Evolutionary conservation across 2,888 invertebrate genomes (phyloP).

Genomic region (Dermolepida albohirtum): DNA sequence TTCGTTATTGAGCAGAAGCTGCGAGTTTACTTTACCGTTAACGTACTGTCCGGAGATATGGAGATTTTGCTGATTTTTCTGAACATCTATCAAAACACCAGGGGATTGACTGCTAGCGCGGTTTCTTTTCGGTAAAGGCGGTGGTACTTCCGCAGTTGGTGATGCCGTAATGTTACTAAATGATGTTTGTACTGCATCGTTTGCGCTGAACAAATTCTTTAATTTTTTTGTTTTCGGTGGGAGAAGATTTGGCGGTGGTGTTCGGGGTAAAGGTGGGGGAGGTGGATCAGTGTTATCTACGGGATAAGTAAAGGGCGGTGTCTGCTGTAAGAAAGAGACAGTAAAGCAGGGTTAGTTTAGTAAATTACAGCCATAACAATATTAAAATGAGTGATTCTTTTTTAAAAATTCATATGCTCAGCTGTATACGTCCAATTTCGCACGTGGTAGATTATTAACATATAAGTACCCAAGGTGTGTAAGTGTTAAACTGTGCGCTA

Average conservation of each 20-base stretch:
- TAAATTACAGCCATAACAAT: slow-evolving; percentile 47
- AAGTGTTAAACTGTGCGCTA: too few species aligned
- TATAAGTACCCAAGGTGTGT: too few species aligned
- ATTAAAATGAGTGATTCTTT: slow-evolving; percentile 25
- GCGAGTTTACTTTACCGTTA: slow-evolving; percentile 55
- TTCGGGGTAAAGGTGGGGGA: slow-evolving; percentile 53
- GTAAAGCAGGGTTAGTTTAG: slow-evolving; percentile 63
- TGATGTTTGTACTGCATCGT: slow-evolving; percentile 40
- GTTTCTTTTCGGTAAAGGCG: slow-evolving; percentile 70
- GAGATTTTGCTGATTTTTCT: slow-evolving; percentile 44
- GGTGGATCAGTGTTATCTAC: slow-evolving; percentile 52
- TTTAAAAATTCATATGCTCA: slow-evolving; percentile 28
- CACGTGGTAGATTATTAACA: not conserved
- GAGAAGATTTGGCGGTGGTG: slow-evolving; percentile 49
- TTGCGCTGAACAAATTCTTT: slow-evolving; percentile 46
- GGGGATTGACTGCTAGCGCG: slow-evolving; percentile 47
- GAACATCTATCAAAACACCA: slow-evolving; percentile 41
- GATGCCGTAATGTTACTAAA: not conserved
- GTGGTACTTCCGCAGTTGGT: slow-evolving; percentile 60
- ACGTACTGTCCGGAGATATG: slow-evolving; percentile 47
- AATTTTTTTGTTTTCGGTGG: slow-evolving; percentile 51
- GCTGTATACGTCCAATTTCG: slow-evolving; percentile 10
- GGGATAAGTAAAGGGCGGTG: slow-evolving; percentile 52
- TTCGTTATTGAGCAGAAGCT: slow-evolving; percentile 55
- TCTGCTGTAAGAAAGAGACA: slow-evolving; percentile 64